phyloP scores from a whole-genome alignment of 2,113 vertebrate species.

The Ptilonorhynchus violaceus region DNA sequence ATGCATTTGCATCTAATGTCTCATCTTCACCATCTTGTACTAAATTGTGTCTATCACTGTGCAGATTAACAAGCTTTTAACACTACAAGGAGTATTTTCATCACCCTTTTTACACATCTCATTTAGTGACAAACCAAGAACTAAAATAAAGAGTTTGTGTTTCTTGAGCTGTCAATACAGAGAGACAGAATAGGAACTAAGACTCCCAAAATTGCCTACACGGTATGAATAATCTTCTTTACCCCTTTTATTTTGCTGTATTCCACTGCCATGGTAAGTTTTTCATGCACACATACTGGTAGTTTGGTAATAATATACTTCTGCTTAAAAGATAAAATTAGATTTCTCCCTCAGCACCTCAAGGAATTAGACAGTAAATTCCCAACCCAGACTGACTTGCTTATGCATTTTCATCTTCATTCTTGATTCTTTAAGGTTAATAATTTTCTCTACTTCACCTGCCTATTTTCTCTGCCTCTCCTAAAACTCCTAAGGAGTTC shows the following conservation, averaged over 20 bases:
- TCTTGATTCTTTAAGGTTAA: background rate
- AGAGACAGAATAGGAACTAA: background rate
- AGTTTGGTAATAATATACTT: background rate
- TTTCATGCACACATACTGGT: background rate
- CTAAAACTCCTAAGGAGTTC: background rate
- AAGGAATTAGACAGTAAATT: background rate
- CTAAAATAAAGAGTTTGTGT: background rate
- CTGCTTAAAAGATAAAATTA: background rate
- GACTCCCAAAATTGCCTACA: background rate
- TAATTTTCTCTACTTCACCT: background rate
- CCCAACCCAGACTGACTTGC: background rate
- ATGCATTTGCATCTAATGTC: accelerated
- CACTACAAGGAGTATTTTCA: background rate
- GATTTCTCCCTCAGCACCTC: background rate
- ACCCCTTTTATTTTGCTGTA: background rate
- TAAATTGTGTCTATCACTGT: background rate
- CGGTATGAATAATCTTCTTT: background rate
- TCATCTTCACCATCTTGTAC: background rate
- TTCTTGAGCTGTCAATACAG: background rate
- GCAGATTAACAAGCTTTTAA: background rate
- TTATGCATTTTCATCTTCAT: background rate
- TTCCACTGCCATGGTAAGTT: background rate
- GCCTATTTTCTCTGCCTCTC: background rate
- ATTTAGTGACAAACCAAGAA: background rate
- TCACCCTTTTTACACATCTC: background rate